A percentile compares a stretch with the other conserved stretches of the same genome.
Evolutionary conservation across 2,113 vertebrate genomes (phyloP).

Genomic region (Pseudolaguvia tuberculata): DNA sequence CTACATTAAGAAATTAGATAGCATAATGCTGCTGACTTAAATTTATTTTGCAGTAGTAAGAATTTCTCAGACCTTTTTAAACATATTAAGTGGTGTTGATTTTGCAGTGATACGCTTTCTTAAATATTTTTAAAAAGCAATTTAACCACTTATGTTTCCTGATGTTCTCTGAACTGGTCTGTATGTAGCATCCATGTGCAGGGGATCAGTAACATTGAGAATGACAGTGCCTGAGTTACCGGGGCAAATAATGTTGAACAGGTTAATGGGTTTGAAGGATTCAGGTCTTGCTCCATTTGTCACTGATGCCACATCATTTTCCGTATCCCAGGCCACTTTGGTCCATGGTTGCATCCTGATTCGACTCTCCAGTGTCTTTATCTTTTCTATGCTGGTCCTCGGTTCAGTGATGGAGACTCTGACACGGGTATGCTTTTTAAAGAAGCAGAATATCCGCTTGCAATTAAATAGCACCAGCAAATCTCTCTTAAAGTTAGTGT

Average conservation of each 20-base stretch:
- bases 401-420: slow-evolving; percentile 34
- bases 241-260: slow-evolving; percentile 27
- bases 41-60: not conserved
- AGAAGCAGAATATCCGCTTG: not conserved
- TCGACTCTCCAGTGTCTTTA: not conserved
- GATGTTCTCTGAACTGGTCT: slow-evolving; percentile 8
- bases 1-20: not conserved
- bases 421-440: slow-evolving; percentile 29
- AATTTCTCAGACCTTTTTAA: not conserved
- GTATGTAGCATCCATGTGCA: not conserved
- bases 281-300: not conserved
- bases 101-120: not conserved
- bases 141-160: not conserved
- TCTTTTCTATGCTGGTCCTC: slow-evolving; percentile 13
- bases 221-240: slow-evolving; percentile 40
- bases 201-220: slow-evolving; percentile 46
- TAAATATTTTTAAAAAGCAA: not conserved
- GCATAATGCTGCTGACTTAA: not conserved
- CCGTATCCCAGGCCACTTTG: slow-evolving; percentile 45
- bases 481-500: slow-evolving; percentile 51
- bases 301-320: not conserved
- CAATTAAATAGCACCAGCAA: slow-evolving; percentile 35
- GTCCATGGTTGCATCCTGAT: slow-evolving; percentile 20
- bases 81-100: too few species aligned
- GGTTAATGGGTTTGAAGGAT: slow-evolving; percentile 17